Base-by-base conservation (phyloP, 2,113 vertebrate genomes). In the Tachysurus vachellii region DNA sequence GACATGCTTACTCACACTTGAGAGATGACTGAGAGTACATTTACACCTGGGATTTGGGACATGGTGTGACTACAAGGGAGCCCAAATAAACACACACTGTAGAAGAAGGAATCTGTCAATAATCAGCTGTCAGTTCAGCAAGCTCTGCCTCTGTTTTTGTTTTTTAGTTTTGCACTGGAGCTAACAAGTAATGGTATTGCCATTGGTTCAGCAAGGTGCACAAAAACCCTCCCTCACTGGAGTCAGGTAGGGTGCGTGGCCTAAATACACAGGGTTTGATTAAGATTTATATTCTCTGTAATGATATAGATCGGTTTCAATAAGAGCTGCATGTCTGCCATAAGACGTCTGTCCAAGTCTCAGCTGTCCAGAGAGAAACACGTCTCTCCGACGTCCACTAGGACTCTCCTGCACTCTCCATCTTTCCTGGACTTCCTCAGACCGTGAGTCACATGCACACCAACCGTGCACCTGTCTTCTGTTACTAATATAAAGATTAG, bases 221-320 rank as follows among this genome's bases (percentile, higher is more conserved):
- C 31, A 42, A 36, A 71, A n/a, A 54, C n/a, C 12, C 23, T 23
- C 7, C 23, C 13, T n/a, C 26, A 19, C 47, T 77, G 23, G 23
- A 53, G 75, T 7, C 47, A 77, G 50, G 54, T 11, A 56, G 77
- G 53, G n/a, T n/a, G n/a, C 12, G n/a, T 80, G 77, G 77, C 77
- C 54, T 56, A 31, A 17, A 56, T 3, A 1, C 28, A 26, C 77
- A 80, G 14, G 75, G 4, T 16, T 77, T 7, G 26, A 77, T 77
- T 80, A 31, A 47, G 53, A 14, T 77, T 26, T 1, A 53, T 53
- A 16, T 8, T 56, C 0, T 83, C 21, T 86, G 21, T 36, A 47
- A 36, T 59, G 23, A 59, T 28, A 53, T 88, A 97, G 97, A 94
- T 96, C 56, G 92, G 95, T 19, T 97, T 97, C 44, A 95, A 97